Percentiles rank a stretch among this genome's conserved stretches.
phyloP scores from a whole-genome alignment of 35 echinoderm and acorn worm species.

The Chiridota heheva region DNA sequence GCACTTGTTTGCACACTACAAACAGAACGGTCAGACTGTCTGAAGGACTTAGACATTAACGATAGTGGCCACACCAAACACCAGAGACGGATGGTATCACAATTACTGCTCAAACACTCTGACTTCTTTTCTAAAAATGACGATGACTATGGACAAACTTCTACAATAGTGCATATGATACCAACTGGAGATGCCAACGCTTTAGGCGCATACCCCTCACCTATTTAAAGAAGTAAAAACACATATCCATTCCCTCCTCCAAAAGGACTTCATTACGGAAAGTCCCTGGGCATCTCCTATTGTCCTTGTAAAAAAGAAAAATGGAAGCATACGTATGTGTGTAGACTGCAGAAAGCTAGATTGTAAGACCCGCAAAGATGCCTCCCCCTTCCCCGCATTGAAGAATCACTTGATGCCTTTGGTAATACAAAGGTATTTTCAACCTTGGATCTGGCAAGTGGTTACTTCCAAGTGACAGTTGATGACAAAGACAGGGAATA shows the following conservation, averaged over 20 bases:
- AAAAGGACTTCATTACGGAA: conserved; percentile 53
- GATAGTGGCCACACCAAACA: background rate
- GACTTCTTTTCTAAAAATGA: background rate
- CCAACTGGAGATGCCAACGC: conserved; percentile 9
- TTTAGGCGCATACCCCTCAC: conserved; percentile 52
- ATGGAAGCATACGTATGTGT: background rate
- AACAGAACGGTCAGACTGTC: no score
- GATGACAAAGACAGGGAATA: conserved; percentile 44
- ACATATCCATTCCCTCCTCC: conserved; percentile 14
- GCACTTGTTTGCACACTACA: no score
- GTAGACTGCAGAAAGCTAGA: conserved; percentile 61
- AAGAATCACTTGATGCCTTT: background rate
- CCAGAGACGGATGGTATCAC: background rate
- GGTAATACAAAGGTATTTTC: conserved; percentile 16
- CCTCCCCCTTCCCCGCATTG: conserved; percentile 36
- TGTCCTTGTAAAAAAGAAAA: conserved; percentile 56
- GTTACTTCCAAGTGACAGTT: conserved; percentile 58
- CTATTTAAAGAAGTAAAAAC: conserved; percentile 51
- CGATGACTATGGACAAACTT: conserved; percentile 27
- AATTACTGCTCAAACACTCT: background rate
- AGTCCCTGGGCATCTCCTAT: conserved; percentile 73
- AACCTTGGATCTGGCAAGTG: conserved; percentile 26
- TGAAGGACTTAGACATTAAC: no score
- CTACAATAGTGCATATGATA: conserved; percentile 18
- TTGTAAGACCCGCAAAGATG: conserved; percentile 27